Conservation (phyloP, 2,888 invertebrate genomes). For the Ophion obscuratus region DNA sequence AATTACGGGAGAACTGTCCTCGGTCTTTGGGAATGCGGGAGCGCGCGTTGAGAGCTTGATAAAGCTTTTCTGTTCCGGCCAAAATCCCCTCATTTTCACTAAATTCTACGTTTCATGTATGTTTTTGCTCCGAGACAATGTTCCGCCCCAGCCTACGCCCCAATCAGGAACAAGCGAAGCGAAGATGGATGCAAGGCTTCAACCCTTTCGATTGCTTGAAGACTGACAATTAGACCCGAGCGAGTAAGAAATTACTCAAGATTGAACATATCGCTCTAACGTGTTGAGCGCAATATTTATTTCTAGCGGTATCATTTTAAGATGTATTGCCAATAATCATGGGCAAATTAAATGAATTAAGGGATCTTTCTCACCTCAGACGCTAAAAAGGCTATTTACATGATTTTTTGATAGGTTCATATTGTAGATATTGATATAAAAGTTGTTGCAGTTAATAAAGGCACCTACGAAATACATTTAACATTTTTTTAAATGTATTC, state of each 20-base stretch:
- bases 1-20: conserved; percentile 32
- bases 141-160: conserved; percentile 2
- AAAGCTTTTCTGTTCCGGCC: conserved; percentile 19
- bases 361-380: too few relatives aligned
- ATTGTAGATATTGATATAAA: too few relatives aligned
- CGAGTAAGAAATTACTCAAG: neutral
- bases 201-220: conserved; percentile 10
- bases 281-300: too few relatives aligned
- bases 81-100: conserved; percentile 34
- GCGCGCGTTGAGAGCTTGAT: conserved; percentile 35
- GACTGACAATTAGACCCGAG: neutral
- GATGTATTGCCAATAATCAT: too few relatives aligned
- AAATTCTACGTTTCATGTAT: conserved; percentile 29
- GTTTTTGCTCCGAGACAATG: conserved; percentile 36
- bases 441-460: too few relatives aligned
- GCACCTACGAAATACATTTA: too few relatives aligned
- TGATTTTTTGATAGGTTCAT: too few relatives aligned
- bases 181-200: conserved; percentile 23
- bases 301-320: too few relatives aligned
- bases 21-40: conserved; percentile 14
- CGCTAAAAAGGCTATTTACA: too few relatives aligned
- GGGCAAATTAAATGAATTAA: too few relatives aligned
- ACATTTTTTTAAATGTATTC: too few relatives aligned
- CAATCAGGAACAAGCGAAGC: conserved; percentile 3
- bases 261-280: too few relatives aligned